Conservation (phyloP, 2,888 invertebrate species). For the Chloroclysta siterata region DNA sequence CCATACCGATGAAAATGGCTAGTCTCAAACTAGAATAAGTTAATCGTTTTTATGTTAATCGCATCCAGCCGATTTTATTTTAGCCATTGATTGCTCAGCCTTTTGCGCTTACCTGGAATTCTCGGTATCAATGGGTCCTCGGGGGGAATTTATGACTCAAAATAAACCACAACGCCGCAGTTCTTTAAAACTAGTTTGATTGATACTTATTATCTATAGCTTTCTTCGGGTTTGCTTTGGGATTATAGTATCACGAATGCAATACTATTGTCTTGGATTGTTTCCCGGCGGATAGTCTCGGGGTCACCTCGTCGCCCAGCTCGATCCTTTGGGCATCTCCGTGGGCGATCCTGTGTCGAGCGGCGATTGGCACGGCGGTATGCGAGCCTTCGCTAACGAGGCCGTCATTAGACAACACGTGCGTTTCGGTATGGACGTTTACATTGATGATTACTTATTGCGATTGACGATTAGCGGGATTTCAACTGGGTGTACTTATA, state of each 20-base stretch:
- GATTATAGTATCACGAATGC: slow-evolving; percentile 20
- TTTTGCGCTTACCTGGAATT: slow-evolving; percentile 37
- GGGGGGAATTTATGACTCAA: background rate
- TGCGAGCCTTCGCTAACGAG: slow-evolving; percentile 81
- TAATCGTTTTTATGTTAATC: slow-evolving; percentile 29
- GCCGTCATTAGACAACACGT: slow-evolving; percentile 83
- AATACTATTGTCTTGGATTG: slow-evolving; percentile 43
- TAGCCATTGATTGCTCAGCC: slow-evolving; percentile 24
- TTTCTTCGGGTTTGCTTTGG: slow-evolving; percentile 21
- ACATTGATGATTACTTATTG: slow-evolving; percentile 50
- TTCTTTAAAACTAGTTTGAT: slow-evolving; percentile 12
- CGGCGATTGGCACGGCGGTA: slow-evolving; percentile 79
- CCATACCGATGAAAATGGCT: slow-evolving; percentile 73
- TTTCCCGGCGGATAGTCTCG: slow-evolving; percentile 87
- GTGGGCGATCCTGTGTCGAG: slow-evolving; percentile 86
- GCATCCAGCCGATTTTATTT: slow-evolving; percentile 19
- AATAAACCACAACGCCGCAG: background rate
- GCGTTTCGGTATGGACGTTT: slow-evolving; percentile 79
- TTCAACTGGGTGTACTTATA: slow-evolving; percentile 48
- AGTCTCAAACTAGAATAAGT: slow-evolving; percentile 69
- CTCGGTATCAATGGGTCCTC: slow-evolving; percentile 31
- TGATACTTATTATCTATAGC: slow-evolving; percentile 7
- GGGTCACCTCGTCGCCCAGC: slow-evolving; percentile 95
- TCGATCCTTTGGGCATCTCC: slow-evolving; percentile 96
- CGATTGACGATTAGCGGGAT: slow-evolving; percentile 61